Base-by-base conservation (phyloP, 2,113 vertebrate species). In the Bostrychus sinensis region DNA sequence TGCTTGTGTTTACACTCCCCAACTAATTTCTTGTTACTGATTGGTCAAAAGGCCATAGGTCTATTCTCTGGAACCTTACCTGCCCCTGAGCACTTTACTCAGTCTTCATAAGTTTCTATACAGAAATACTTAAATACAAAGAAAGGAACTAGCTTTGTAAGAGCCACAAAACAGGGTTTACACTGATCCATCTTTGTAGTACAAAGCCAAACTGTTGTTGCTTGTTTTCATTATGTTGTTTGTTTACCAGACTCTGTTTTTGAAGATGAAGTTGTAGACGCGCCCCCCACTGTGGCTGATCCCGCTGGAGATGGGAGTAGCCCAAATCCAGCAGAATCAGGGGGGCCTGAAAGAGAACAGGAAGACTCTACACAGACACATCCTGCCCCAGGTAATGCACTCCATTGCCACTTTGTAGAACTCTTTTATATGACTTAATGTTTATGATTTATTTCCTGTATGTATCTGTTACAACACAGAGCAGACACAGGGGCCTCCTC, bases 401-500 rank as follows among this genome's bases (percentile, higher is more conserved):
- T 32, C 30, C 8, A 1, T 32, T 32, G 30, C 8, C 8, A 32
- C 30, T 8, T 7, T 3, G 8, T 32, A 39, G 2, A 19, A 0
- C 6, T 23, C 22, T 37, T 7, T 5, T 25, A 34, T 26, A 23
- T 8, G 8, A n/a, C 37, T 10, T 13, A 16, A 1, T 53, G 13
- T 1, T 30, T 13, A 38, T 42, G 26, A 42, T 0, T 17, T 45
- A 13, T 45, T 14, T 51, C 13, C 10, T 39, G 1, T 39, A 39
- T 39, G 6, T 39, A 1, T 14, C 22, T 50, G 1, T 28, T 1
- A 7, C 25, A 45, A 3, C 79, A 56, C 86, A 45, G 91, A 83
- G 63, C 91, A 89, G 53, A 74, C 37, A 0, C 82, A 86, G 36
- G 66, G 70, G 19, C 56, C 65, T 28, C 90, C 81, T 45, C 84